Base-by-base conservation (phyloP, 2,888 invertebrate species). In the Diaphora mendica region DNA sequence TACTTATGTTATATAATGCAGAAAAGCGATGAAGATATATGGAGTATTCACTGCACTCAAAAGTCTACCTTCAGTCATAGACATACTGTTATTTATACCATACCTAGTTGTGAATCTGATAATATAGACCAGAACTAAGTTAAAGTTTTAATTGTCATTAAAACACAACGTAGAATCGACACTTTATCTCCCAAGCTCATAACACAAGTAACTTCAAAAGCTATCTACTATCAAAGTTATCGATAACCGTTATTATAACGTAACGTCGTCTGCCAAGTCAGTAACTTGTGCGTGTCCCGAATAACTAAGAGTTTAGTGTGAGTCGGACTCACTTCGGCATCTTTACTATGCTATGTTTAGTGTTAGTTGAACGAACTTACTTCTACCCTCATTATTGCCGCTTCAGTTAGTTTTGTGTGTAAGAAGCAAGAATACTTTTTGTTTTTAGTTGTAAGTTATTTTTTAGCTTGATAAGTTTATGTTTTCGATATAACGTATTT, bases 281-380 rank as follows among this genome's bases (percentile, higher is more conserved):
- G 64, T 74, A 81, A 85, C 85, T 74, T 72, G 85, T 74, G 82
- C 89, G 89, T 88, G 89, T 66, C 76, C 71, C 71, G 88, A 86
- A 89, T 90, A 81, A 80, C 77, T 74, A 79, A 71, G 75, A 81
- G 80, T 72, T 77, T 76, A 75, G 76, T 78, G 82, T 79, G 77
- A 82, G 82, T 86, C 88, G 85, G 86, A 87, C 86, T 89, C 87
- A 88, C 85, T 84, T 73, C 78, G 78, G 80, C 79, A 86, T 88
- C 67, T 71, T 88, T 87, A 80, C 81, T 80, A 78, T 77, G 82
- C 81, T 80, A 78, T 77, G 82, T 83, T 83, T 84, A 80, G 70
- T 73, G 76, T 74, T 70, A 66, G 76, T 71, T 66, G 59, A 44
- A 68, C 67, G 42, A 68, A 66, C 62, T 67, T 67, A 15, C 44